phyloP scores from a whole-genome alignment of 2,113 vertebrate species.

The Arothron firmamentum region DNA sequence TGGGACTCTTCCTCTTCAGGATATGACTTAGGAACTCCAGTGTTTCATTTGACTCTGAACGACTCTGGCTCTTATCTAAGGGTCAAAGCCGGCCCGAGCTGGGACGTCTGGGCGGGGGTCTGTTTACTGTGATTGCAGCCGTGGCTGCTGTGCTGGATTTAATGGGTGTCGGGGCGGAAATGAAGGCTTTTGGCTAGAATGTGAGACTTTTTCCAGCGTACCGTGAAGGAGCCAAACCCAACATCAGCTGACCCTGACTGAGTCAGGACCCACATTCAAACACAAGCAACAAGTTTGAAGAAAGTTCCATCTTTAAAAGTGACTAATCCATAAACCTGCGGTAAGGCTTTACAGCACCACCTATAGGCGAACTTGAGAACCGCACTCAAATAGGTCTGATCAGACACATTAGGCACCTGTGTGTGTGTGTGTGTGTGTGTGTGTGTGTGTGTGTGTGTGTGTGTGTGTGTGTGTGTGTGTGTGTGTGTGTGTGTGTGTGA shows the following conservation, averaged over 20 bases:
- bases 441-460: no score
- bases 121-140: conserved; percentile 28
- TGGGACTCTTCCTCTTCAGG: background rate
- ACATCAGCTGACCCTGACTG: background rate
- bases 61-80: background rate
- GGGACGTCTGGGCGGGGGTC: conserved; percentile 9
- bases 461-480: no score
- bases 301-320: background rate
- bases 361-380: conserved; percentile 35
- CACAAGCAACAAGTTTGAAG: no score
- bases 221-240: conserved; percentile 16
- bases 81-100: background rate
- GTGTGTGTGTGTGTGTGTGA: no score
- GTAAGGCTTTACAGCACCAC: conserved; percentile 31
- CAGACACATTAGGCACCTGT: no score
- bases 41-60: conserved; percentile 3
- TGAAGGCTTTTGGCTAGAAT: background rate
- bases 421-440: no score
- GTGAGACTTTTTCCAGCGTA: background rate
- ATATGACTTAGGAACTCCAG: no score
- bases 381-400: background rate
- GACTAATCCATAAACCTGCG: no score
- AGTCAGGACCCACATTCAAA: no score
- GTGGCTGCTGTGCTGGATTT: background rate
- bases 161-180: conserved; percentile 7